Base-by-base conservation (phyloP, 2,797 vertebrate species). In the Salarias fasciatus region DNA sequence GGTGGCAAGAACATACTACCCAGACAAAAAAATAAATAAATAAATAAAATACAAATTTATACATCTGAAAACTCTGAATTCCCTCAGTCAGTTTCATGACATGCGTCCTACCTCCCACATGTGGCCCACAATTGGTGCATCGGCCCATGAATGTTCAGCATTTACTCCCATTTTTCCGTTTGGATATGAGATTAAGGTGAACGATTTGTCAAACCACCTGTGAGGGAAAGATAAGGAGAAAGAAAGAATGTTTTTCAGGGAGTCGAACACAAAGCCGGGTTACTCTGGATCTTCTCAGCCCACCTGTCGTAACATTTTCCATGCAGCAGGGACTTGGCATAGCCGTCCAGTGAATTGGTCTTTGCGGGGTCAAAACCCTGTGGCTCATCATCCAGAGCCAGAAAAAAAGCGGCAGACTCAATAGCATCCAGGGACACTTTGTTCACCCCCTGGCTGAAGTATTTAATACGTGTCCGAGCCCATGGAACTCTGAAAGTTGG, bases 201-300 rank as follows among this genome's bases (percentile, higher is more conserved):
- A 95, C 41, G 97, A 99, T 67, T 99, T 99, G 90, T 99, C 97
- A 31, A 98, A 99, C 97, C 97, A 98, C 86, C 96, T 98, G 64
- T 31, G n/a, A n/a, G n/a, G n/a, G n/a, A n/a, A n/a, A n/a, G n/a
- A n/a, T n/a, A 12, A 2, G 5, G 36, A 1, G 11, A 68, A 9
- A n/a, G 47, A 1, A 24, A 7, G 0, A 29, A 4, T 1, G 2
- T 30, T 45, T 59, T 36, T 48, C 44, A 28, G 42, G 1, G 4
- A 29, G 2, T 10, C 5, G 24, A 49, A 11, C 7, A 24, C 4
- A 0, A 12, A 28, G 15, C 1, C 10, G 45, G 33, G 14, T 3
- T 38, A 14, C 42, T 12, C 8, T 2, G 12, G 4, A 8, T 53
- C 30, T 29, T 18, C 6, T 31, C 18, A 28, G 15, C 63, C 3